phyloP scores from a whole-genome alignment of 2,888 invertebrate genomes.

The Meganola albula region DNA sequence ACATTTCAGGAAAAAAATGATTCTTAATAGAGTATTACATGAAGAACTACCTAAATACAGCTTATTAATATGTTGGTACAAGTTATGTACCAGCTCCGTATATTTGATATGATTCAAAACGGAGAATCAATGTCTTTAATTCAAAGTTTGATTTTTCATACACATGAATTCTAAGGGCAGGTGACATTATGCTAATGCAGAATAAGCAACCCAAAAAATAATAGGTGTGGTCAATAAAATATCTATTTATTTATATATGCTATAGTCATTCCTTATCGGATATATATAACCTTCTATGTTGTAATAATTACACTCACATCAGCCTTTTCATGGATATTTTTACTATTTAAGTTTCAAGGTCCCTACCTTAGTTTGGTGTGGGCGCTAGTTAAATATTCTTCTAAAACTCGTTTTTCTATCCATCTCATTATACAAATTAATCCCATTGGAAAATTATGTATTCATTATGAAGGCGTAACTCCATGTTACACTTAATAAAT shows the following conservation, averaged over 20 bases:
- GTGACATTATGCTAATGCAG: conserved; percentile 52
- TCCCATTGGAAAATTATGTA: conserved; percentile 11
- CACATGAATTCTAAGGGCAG: conserved; percentile 36
- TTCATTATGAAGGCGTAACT: conserved; percentile 12
- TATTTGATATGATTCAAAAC: too few relatives aligned
- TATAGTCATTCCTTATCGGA: conserved; percentile 39
- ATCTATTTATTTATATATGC: conserved; percentile 46
- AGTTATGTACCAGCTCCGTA: too few relatives aligned
- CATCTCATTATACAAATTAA: conserved; percentile 16
- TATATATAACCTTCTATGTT: conserved; percentile 15
- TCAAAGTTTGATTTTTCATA: conserved; percentile 1
- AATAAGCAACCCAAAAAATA: conserved; percentile 25
- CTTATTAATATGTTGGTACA: too few relatives aligned
- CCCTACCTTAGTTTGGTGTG: conserved; percentile 26
- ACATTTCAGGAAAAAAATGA: too few relatives aligned
- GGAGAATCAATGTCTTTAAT: too few relatives aligned
- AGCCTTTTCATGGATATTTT: conserved; percentile 27
- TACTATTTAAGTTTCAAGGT: conserved; percentile 32
- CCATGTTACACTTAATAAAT: conserved; percentile 4
- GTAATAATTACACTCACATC: conserved; percentile 15
- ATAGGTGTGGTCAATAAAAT: conserved; percentile 13
- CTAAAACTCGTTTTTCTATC: conserved; percentile 9
- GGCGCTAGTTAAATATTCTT: conserved; percentile 13
- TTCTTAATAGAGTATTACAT: too few relatives aligned
- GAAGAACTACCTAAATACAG: too few relatives aligned